Conservation (phyloP, 1,140 invertebrate species). For the Drosophila mauritiana region DNA sequence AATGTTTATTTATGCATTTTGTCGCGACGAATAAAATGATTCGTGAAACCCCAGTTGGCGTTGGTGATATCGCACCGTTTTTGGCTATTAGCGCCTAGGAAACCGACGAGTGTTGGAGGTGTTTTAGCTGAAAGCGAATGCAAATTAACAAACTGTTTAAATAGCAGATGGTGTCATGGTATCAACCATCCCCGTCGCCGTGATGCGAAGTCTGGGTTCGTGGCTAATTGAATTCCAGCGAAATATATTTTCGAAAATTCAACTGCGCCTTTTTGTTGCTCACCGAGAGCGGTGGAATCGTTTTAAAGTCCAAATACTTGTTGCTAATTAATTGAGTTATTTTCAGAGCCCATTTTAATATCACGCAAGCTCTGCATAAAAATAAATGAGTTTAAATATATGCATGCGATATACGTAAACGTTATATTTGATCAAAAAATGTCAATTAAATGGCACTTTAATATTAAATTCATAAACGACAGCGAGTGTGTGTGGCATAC, state of each 20-base stretch:
- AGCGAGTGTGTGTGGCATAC: conserved; percentile 40
- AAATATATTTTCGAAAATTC: conserved; percentile 43
- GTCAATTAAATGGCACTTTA: conserved; percentile 80
- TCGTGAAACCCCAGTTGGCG: conserved; percentile 2
- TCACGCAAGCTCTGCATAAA: conserved; percentile 39
- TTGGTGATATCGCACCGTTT: conserved; percentile 36
- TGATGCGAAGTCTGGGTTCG: not conserved
- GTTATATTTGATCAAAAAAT: conserved; percentile 48
- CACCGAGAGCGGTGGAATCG: conserved; percentile 17
- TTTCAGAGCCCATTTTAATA: conserved; percentile 44
- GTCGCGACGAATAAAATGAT: conserved; percentile 40
- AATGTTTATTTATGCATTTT: conserved; percentile 79
- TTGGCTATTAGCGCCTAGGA: conserved; percentile 48
- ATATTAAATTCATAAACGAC: conserved; percentile 81
- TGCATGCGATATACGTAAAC: conserved; percentile 31
- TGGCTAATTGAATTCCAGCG: conserved; percentile 55
- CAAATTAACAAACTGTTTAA: conserved; percentile 77
- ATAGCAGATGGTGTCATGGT: conserved; percentile 45
- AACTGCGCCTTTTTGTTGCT: conserved; percentile 14
- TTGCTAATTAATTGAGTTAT: conserved; percentile 76
- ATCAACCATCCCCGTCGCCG: not conserved
- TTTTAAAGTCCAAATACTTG: conserved; percentile 63
- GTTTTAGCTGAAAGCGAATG: conserved; percentile 70
- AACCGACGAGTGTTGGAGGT: conserved; percentile 39
- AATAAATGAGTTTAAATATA: conserved; percentile 53